phyloP scores from a whole-genome alignment of 2,797 vertebrate species.

The Podarcis lilfordi region DNA sequence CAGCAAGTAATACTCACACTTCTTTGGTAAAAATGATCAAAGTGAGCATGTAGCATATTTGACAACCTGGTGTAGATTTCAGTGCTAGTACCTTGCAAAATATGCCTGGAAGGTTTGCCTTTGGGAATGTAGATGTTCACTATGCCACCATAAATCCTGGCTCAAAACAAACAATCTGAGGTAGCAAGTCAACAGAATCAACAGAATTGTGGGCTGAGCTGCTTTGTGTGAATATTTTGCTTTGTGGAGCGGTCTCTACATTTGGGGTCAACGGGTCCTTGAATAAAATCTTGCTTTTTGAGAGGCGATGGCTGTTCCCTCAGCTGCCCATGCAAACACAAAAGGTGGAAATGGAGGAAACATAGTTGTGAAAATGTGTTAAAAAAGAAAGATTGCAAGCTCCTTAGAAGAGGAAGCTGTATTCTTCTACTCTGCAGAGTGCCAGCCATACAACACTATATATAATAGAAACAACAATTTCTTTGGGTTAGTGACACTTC shows the following conservation, averaged over 20 bases:
- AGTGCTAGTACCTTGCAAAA: background rate
- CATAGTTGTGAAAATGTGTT: background rate
- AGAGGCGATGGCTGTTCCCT: background rate
- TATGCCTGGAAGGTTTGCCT: conserved; percentile 35
- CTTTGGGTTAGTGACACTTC: no score
- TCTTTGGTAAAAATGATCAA: conserved; percentile 10
- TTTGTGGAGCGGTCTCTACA: background rate
- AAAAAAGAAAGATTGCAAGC: background rate
- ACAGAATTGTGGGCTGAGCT: background rate
- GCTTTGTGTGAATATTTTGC: background rate
- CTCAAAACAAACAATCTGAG: background rate
- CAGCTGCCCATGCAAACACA: background rate
- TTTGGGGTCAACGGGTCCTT: background rate
- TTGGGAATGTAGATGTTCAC: conserved; percentile 5
- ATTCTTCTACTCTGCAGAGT: background rate
- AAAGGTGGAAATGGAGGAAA: background rate
- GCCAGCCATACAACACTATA: background rate
- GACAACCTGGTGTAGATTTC: background rate
- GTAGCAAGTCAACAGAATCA: background rate
- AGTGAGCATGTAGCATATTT: background rate
- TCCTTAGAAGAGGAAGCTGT: background rate
- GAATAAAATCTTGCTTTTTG: background rate
- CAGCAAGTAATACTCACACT: background rate
- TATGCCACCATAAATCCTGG: background rate
- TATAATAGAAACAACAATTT: no score